Base-by-base conservation (phyloP, 2,113 vertebrate species). In the Dascyllus trimaculatus region DNA sequence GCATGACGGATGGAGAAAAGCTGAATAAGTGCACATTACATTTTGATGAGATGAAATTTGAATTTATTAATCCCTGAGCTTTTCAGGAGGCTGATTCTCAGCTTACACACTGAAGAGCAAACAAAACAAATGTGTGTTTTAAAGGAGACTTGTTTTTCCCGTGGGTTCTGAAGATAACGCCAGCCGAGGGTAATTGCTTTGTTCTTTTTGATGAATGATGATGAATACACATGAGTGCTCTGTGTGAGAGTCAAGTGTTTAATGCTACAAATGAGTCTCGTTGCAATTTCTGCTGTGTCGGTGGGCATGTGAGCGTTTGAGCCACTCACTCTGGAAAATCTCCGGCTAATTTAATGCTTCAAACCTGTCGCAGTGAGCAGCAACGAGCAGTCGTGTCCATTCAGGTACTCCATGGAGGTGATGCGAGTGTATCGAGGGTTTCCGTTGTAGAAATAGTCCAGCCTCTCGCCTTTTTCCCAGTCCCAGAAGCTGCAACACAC, bases 401-500 rank as follows among this genome's bases (percentile, higher is more conserved):
- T 99, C 84, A 99, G 94, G 84, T 99, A 99, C 88, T 99, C 98
- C 97, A 99, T 98, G 11, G 98, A 95, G 0, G 98, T 99, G 93
- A 99, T 98, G 68, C 97, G 93, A 0, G 97, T 99, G 90, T 99
- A 99, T 0, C 97, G 96, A 0, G 98, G 98, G 91, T 99, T 99
- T 45, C 98, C 98, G 0, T 99, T 99, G 95, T 99, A 98, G 91
- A 99, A 99, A 43, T 99, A 99, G 68, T 99, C 98, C 90, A 99
- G 81, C 80, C 99, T 95, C 59, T 99, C 98, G 6, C 96, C 96
- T 61, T 98, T 99, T 91, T 99, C 98, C 98, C 98, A 99, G 91
- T 99, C 98, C 98, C 97, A 99, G 60, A 99, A 99, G 29, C 98
- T 99, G 46, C 1, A 15, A 65, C 2, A 11, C 0, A 81, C 66